Evolutionary conservation across 2,888 invertebrate species (phyloP), one percentile per base, ranked within the genome.

Genomic region (Nephrotoma flavescens): DNA sequence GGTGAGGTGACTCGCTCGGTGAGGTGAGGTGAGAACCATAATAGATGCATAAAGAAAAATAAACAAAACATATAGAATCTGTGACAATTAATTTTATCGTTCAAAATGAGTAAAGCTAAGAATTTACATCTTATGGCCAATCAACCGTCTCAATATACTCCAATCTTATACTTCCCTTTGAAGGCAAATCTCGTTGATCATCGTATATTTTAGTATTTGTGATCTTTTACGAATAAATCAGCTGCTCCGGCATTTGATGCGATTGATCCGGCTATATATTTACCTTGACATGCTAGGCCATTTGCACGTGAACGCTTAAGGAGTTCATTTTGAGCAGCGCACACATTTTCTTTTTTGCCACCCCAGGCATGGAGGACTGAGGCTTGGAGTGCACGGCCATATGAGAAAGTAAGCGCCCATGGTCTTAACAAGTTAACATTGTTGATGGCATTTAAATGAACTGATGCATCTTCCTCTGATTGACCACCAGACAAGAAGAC

Each of bases 401-500:
- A 99, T 90, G 97, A 98, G 96, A 99, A 99, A 89, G 98, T 98
- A 86, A 99, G 94, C 19, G 96, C 95, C 99, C 99, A 99, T 87
- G 99, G 99, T 92, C 97, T 97, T 93, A 96, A 96, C 88, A 95
- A 93, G 57, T 93, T 92, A 89, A 94, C 95, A 88, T 95, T 94
- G 93, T 99, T 99, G 93, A 99, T 99, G 89, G 98, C 98, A 92
- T 98, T 97, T 93, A 99, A 94, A 92, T 99, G 96, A 88, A 98
- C 95, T 3, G 99, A 96, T 11, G 99, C 99, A 90, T 99, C 99
- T 90, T 98, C 98, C 92, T 99, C 99, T 87, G 98, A 97, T 92
- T 99, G 99, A 88, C 99, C 99, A 89, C 99, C 99, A 89, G 99
- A 99, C 90, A 99, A 94, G 96, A 99, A 99, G 88, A 97, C 97